Percentiles rank a stretch among this genome's conserved stretches.
These are phyloP conservation scores for Eulemur macaco DNA, from an alignment of 2,113 vertebrate species.

Conservation along the genomic window DNA sequence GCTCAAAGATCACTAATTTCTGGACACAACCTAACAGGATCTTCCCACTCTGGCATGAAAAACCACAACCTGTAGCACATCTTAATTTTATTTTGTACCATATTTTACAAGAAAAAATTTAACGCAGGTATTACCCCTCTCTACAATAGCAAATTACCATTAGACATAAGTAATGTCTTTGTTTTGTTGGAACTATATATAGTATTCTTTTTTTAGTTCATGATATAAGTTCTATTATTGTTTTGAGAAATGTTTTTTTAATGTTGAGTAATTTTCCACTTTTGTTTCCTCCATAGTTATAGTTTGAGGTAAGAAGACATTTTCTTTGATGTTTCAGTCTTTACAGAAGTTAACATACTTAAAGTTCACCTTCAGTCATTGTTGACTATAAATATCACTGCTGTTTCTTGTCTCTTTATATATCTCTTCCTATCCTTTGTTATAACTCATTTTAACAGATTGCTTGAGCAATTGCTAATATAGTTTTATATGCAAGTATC, in stretches of 20 bases:
- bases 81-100: background rate
- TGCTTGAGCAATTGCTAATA: background rate
- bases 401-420: background rate
- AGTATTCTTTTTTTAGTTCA: background rate
- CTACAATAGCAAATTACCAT: background rate
- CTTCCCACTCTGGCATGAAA: background rate
- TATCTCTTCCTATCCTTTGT: background rate
- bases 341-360: background rate
- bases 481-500: background rate
- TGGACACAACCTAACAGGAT: background rate
- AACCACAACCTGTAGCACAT: background rate
- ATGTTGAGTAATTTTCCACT: background rate
- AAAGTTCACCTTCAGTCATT: background rate
- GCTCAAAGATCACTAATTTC: background rate
- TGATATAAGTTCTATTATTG: background rate
- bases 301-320: background rate
- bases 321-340: background rate
- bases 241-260: background rate
- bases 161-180: background rate
- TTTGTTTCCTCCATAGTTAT: background rate
- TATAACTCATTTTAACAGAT: background rate
- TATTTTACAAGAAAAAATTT: background rate
- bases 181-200: background rate
- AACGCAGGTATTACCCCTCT: background rate
- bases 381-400: background rate